phyloP scores from a whole-genome alignment of 2,113 vertebrate genomes.

The Jacana jacana region DNA sequence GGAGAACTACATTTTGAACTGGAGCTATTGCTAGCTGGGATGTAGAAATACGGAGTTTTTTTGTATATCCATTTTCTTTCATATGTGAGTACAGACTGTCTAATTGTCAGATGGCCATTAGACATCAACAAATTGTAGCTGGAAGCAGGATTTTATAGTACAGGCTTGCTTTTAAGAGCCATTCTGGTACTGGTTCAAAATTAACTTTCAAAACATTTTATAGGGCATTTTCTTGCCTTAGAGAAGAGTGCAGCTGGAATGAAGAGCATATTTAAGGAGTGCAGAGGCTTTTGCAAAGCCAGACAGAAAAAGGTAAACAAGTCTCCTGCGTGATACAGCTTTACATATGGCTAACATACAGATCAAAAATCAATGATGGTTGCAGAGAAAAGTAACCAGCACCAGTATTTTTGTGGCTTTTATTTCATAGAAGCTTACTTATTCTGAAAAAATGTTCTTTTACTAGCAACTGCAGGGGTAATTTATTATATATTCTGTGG shows the following conservation, averaged over 20 bases:
- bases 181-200: constrained; percentile 32
- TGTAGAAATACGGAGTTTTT: constrained; percentile 21
- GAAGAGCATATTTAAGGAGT: background rate
- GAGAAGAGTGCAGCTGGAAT: constrained; percentile 34
- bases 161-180: constrained; percentile 55
- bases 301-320: background rate
- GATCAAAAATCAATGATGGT: background rate
- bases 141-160: constrained; percentile 59
- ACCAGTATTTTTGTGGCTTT: background rate
- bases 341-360: background rate
- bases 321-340: background rate
- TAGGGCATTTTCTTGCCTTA: constrained; percentile 38
- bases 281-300: background rate
- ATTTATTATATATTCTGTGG: background rate
- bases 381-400: background rate
- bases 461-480: background rate
- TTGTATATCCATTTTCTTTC: constrained; percentile 21
- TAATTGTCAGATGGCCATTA: constrained; percentile 57
- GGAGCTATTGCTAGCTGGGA: constrained; percentile 6
- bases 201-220: constrained; percentile 49
- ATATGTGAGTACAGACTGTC: background rate
- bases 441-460: background rate
- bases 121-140: constrained; percentile 63
- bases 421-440: background rate
- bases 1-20: constrained; percentile 12